Evolutionary conservation across 2,113 vertebrate species (phyloP), one percentile per base, ranked within the genome.

Genomic region (Polypterus senegalus): DNA sequence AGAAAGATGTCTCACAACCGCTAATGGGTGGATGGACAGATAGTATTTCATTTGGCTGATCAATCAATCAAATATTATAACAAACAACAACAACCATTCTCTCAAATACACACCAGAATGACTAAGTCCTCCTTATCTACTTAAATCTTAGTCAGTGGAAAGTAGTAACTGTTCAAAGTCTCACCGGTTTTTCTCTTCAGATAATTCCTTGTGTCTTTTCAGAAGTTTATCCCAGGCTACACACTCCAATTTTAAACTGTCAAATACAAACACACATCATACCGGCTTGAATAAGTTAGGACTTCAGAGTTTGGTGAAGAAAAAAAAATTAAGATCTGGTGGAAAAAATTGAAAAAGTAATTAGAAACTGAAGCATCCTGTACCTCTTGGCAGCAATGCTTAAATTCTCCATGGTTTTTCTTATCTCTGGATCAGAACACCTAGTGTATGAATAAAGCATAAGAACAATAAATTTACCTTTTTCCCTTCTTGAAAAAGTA

Each of bases 211-310:
- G 67, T 87, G 83, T 74, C 83, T 85, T 55, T 73, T 72, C n/a
- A 86, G 52, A 11, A 88, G 74, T 0, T 72, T 60, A 59, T 82
- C 76, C 85, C 86, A 88, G 11, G 80, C 76, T 3, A 72, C 61
- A 70, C 74, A 76, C 73, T 88, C 85, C 60, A 66, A 62, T 61
- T 83, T 74, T 43, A 88, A 67, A 69, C 86, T 88, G 58, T 64
- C 27, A 27, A 78, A 66, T 4, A 72, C 5, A 63, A 54, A 58
- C 70, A n/a, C 9, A 6, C 43, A 10, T 4, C 47, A 49, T 45
- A 64, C 10, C 9, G 5, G 8, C 54, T 10, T 27, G 27, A 27
- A 27, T 27, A 27, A 27, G 27, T 27, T 27, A 27, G 27, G 27
- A 8, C 51, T 7, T 53, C 11, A 59, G 43, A 4, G 8, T 2